phyloP scores from a whole-genome alignment of 35 echinoderm and acorn worm species.

The Anneissia japonica region DNA sequence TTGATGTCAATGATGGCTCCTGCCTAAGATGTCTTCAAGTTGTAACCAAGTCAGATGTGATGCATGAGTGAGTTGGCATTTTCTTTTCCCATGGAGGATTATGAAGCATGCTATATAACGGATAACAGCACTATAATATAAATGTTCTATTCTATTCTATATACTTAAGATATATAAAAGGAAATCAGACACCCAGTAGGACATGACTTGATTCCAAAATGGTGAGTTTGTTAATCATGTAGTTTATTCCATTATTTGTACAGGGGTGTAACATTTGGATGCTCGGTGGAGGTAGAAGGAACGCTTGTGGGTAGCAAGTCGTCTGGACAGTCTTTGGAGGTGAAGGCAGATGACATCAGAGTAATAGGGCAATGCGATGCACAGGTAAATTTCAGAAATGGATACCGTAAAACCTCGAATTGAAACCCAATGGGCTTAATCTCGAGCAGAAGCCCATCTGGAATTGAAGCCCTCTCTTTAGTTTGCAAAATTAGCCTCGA shows the following conservation, averaged over 20 bases:
- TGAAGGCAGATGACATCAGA: slow-evolving; percentile 34
- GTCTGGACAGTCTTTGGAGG: slow-evolving; percentile 47
- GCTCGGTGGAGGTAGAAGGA: slow-evolving; percentile 49
- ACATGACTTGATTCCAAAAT: not conserved
- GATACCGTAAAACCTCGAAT: too few relatives aligned
- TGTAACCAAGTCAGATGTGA: slow-evolving; percentile 17
- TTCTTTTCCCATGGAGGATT: too few relatives aligned
- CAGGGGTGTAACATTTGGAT: slow-evolving; percentile 50
- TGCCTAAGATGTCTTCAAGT: slow-evolving; percentile 49
- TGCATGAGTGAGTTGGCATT: slow-evolving; percentile 18
- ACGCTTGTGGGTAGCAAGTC: slow-evolving; percentile 29
- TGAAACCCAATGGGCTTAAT: too few relatives aligned
- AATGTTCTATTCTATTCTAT: too few relatives aligned
- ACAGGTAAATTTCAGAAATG: slow-evolving; percentile 66
- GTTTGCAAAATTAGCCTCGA: too few relatives aligned
- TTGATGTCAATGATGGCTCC: slow-evolving; percentile 74
- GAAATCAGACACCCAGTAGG: too few relatives aligned
- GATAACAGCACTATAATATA: too few relatives aligned
- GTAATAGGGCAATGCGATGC: slow-evolving; percentile 54
- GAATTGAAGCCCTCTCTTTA: too few relatives aligned
- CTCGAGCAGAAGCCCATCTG: too few relatives aligned
- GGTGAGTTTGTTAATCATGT: not conserved
- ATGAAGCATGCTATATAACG: too few relatives aligned
- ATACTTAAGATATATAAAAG: too few relatives aligned
- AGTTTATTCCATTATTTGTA: not conserved